Base-by-base conservation (phyloP, 2,797 vertebrate species). In the Erithacus rubecula region DNA sequence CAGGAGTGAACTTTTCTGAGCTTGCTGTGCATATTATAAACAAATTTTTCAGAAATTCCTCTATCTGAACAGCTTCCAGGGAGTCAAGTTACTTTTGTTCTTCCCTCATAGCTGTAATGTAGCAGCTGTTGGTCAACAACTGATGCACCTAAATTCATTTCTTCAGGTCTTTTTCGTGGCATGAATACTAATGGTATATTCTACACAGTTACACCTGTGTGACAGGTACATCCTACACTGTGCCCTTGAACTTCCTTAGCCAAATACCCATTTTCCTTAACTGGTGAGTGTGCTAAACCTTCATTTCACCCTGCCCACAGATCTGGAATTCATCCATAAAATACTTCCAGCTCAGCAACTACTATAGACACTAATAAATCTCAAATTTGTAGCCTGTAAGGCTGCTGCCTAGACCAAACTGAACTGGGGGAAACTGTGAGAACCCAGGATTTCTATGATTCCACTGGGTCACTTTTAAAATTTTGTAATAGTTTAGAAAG, bases 81-180 rank as follows among this genome's bases (percentile, higher is more conserved):
- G 70, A 87, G 24, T 52, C 37, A 65, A 17, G 49, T 37, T 93
- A 29, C 26, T 22, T 69, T 86, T 80, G 12, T 78, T 87, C 67
- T 81, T 78, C 34, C n/a, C 55, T 86, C 26, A 2, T 62, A 70
- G 27, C 24, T 11, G 2, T n/a, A 83, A 44, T 1, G 0, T 62
- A 71, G 86, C 70, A 92, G 51, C 85, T 94, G 68, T 53, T 89
- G 75, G 72, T 90, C 70, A 60, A 70, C 69, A 90, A 83, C 34
- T 32, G 39, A 36, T 81, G 51, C 65, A 29, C 49, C 75, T 77
- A 53, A 83, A 75, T 87, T 93, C 0, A 55, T 86, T 88, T 80
- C 52, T 90, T 67, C 26, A 32, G 26, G 53, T 55, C 32, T 43
- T 6, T 81, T 94, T n/a, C 53, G 36, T 22, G 20, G 26, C 44